These are phyloP conservation scores for Caradrina clavipalpis DNA, from an alignment of 2,888 invertebrate genomes.

Conservation along the genomic window DNA sequence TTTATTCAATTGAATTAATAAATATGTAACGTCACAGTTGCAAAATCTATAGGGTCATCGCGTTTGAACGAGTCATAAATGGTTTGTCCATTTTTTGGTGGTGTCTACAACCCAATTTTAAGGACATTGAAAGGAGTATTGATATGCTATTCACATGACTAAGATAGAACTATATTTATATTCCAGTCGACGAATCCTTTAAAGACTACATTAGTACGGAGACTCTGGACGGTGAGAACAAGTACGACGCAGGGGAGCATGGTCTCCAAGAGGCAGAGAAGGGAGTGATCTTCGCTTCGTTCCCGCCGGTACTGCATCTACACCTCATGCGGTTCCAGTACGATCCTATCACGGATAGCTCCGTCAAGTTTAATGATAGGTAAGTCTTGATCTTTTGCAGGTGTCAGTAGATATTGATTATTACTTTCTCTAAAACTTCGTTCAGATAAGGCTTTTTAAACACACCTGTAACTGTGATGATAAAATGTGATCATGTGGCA, in stretches of 20 bases:
- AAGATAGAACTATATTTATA: slow-evolving; percentile 1
- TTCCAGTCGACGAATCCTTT: slow-evolving; percentile 97
- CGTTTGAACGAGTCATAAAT: too few relatives aligned
- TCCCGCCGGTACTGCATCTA: slow-evolving; percentile 99
- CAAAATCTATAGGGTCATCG: too few relatives aligned
- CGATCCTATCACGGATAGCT: slow-evolving; percentile 98
- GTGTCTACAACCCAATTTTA: too few relatives aligned
- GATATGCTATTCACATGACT: background rate
- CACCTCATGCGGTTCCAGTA: slow-evolving; percentile 99
- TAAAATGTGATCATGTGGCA: too few relatives aligned
- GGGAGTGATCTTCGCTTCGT: slow-evolving; percentile 98
- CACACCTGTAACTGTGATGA: too few relatives aligned
- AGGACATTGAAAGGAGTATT: too few relatives aligned
- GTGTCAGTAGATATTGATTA: background rate
- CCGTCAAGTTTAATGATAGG: slow-evolving; percentile 98
- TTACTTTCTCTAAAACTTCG: too few relatives aligned
- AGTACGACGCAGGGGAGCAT: slow-evolving; percentile 99
- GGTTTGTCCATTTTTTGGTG: too few relatives aligned
- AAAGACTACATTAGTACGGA: slow-evolving; percentile 99
- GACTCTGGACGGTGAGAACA: slow-evolving; percentile 99
- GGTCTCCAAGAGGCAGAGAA: slow-evolving; percentile 99
- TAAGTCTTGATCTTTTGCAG: slow-evolving; percentile 68
- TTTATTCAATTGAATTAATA: too few relatives aligned
- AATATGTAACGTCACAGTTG: too few relatives aligned
- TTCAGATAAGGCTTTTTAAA: too few relatives aligned